Evolutionary conservation across 2,113 vertebrate species (phyloP), one percentile per base, ranked within the genome.

Genomic region (Microtus ochrogaster): DNA sequence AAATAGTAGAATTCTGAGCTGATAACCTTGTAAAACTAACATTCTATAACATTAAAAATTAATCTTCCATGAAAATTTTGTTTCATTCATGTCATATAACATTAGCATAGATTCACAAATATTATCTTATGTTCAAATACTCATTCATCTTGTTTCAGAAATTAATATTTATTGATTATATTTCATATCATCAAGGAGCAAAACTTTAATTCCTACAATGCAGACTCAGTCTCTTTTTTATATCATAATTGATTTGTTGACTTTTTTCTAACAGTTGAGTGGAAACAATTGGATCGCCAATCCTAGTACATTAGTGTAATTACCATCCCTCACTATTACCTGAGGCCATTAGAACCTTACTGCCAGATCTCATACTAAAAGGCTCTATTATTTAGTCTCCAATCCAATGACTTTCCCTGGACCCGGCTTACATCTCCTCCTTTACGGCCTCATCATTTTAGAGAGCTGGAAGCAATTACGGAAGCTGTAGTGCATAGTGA

Each of bases 21-120:
- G 44, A 36, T 26, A 81, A 6, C 5, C n/a, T 82, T 74, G 70
- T 49, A 41, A 91, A 81, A 13, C 5, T 5, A 84, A 39, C 52
- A 94, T 74, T 87, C 19, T 79, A n/a, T 84, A 73, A 17, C 19
- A 41, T 89, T 89, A 28, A 87, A 94, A 68, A 85, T 85, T 12
- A 86, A 39, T 76, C 16, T 3, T 33, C 90, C 13, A 79, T 65
- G 6, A 66, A 85, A 85, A 89, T 49, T 78, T 87, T 89, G 76
- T 77, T 94, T 96, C 66, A 89, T 84, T 96, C 30, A 49, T 19
- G 39, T 39, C 90, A 90, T 89, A 61, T 87, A 89, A 77, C 55
- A 33, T 65, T 77, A 55, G 16, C 72, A 66, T 63, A 72, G 36
- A 82, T 73, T 72, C 65, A 16, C 77, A 84, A 86, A 68, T 39